These are phyloP conservation scores for Mellilla xanthometata DNA, from an alignment of 2,888 invertebrate species.

Conservation along the genomic window DNA sequence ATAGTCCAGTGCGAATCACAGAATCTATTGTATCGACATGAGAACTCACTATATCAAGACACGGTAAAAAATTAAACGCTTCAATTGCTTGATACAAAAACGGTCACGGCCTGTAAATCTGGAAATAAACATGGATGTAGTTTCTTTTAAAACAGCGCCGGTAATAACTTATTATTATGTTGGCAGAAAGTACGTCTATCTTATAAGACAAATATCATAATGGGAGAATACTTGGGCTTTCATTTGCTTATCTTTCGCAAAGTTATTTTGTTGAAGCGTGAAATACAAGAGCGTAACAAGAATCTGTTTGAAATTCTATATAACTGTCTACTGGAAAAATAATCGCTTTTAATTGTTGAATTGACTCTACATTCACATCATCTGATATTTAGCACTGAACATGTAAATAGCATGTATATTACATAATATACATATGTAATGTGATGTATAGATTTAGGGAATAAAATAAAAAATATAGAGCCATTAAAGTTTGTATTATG, in stretches of 20 bases:
- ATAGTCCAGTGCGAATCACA: too few relatives aligned
- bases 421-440: too few relatives aligned
- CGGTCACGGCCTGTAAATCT: constrained; percentile 21
- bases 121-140: constrained; percentile 14
- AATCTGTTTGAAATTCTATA: constrained; percentile 8
- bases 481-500: too few relatives aligned
- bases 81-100: constrained; percentile 15
- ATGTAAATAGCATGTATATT: too few relatives aligned
- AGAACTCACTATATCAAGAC: constrained; percentile 9
- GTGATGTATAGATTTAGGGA: too few relatives aligned
- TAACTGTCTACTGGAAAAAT: neutral
- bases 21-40: constrained; percentile 8
- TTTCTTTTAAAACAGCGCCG: constrained; percentile 13
- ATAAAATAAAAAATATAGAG: too few relatives aligned
- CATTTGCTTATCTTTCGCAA: constrained; percentile 9
- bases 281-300: constrained; percentile 2
- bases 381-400: too few relatives aligned
- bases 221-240: constrained; percentile 17
- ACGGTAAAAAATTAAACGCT: constrained; percentile 19
- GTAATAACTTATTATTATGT: constrained; percentile 4
- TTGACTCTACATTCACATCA: too few relatives aligned
- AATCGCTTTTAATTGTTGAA: neutral
- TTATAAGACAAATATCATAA: constrained; percentile 4
- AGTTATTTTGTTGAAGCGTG: neutral
- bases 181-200: constrained; percentile 1